Conservation (phyloP, 2,113 vertebrate species). For the Laticauda laticaudata region DNA sequence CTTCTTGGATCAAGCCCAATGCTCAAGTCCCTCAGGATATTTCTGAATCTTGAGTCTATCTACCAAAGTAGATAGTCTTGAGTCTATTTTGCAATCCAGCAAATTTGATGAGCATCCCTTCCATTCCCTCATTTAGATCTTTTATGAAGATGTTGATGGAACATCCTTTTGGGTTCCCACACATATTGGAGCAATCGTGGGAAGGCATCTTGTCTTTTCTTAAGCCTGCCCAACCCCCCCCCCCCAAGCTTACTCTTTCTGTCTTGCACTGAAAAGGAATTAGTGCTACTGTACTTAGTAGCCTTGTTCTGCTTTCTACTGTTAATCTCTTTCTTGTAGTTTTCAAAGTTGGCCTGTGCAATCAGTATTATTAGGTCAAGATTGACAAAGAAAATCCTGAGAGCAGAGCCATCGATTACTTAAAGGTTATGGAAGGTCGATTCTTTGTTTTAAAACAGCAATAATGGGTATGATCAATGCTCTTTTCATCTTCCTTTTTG, state of each 20-base stretch:
- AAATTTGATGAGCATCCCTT: too few species aligned
- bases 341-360: slow-evolving; percentile 19
- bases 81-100: too few species aligned
- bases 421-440: slow-evolving; percentile 15
- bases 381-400: slow-evolving; percentile 44
- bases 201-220: not conserved
- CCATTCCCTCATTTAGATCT: too few species aligned
- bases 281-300: not conserved
- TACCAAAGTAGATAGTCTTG: too few species aligned
- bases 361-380: slow-evolving; percentile 47
- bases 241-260: not conserved
- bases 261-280: slow-evolving; percentile 12
- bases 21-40: too few species aligned
- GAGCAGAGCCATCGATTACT: slow-evolving; percentile 47
- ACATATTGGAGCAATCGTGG: not conserved
- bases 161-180: too few species aligned
- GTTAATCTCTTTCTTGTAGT: slow-evolving; percentile 30
- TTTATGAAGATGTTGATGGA: not conserved
- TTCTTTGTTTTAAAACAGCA: slow-evolving; percentile 42
- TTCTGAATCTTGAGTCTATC: too few species aligned
- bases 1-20: too few species aligned
- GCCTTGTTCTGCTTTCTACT: not conserved
- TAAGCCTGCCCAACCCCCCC: not conserved
- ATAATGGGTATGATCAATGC: slow-evolving; percentile 45
- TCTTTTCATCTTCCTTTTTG: slow-evolving; percentile 42